phyloP scores from a whole-genome alignment of 2,797 vertebrate species.

The Acrossocheilus fasciatus region DNA sequence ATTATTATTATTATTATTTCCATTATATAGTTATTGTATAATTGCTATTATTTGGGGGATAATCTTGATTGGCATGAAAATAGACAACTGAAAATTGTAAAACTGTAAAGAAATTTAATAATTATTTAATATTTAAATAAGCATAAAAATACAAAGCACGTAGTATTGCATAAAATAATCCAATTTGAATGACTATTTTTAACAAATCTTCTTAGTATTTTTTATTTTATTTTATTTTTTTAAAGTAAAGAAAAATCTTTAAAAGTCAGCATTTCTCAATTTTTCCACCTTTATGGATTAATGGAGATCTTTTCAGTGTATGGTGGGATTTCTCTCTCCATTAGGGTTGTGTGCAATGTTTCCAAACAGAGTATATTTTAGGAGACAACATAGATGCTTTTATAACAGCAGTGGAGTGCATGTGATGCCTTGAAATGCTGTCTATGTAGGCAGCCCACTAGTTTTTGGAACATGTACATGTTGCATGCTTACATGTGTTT shows the following conservation, averaged over 20 bases:
- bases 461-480: slow-evolving; percentile 9
- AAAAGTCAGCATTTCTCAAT: neutral
- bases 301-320: neutral
- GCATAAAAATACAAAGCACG: neutral
- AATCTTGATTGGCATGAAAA: neutral
- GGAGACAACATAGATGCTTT: neutral
- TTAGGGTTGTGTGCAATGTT: neutral
- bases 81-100: neutral
- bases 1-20: neutral
- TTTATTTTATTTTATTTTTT: too few species aligned
- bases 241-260: neutral
- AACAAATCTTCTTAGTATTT: neutral
- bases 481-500: slow-evolving; percentile 18
- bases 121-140: neutral
- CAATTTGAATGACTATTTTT: neutral
- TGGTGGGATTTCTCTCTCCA: neutral
- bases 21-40: neutral
- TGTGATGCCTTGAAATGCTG: neutral
- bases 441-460: neutral
- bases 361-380: neutral
- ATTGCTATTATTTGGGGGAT: neutral
- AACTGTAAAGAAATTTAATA: neutral
- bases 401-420: neutral
- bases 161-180: neutral
- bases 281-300: neutral